Conservation (phyloP, 1,140 invertebrate species). For the Apis florea region DNA sequence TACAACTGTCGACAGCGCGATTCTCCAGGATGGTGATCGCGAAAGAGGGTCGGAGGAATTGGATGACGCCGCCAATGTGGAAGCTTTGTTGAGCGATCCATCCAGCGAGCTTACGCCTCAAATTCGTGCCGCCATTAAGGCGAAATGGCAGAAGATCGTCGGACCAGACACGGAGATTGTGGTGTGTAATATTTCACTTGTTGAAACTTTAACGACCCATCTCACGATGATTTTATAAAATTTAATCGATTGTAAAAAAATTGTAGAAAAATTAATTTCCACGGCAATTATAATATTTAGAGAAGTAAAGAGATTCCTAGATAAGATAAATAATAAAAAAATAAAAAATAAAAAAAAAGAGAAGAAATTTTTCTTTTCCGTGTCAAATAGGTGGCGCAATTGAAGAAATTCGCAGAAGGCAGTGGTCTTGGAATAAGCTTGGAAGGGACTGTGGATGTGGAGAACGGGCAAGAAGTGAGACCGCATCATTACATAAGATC, state of each 20-base stretch:
- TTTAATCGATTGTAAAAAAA: no score
- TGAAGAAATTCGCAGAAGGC: slow-evolving; percentile 91
- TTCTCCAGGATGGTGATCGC: slow-evolving; percentile 81
- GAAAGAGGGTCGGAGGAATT: slow-evolving; percentile 81
- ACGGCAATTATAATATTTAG: no score
- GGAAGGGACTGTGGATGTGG: slow-evolving; percentile 97
- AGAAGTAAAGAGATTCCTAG: no score
- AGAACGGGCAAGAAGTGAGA: slow-evolving; percentile 93
- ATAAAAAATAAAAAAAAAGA: not conserved
- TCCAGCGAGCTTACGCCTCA: slow-evolving; percentile 84
- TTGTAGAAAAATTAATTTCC: no score
- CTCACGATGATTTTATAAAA: no score
- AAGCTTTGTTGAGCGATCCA: slow-evolving; percentile 80
- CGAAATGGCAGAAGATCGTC: slow-evolving; percentile 92
- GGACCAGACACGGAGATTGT: slow-evolving; percentile 93
- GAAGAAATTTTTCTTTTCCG: not conserved
- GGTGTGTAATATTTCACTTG: slow-evolving; percentile 76
- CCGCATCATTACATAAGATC: slow-evolving; percentile 97
- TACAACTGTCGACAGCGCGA: slow-evolving; percentile 83
- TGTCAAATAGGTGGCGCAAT: slow-evolving; percentile 85
- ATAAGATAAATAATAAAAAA: no score
- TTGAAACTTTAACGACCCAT: no score
- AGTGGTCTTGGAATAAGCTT: slow-evolving; percentile 97
- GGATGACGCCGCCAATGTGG: slow-evolving; percentile 81
- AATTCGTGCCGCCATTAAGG: slow-evolving; percentile 88